A percentile compares a stretch with the other conserved stretches of the same genome.
These are phyloP conservation scores for Dysmachus trigonus DNA, from an alignment of 2,888 invertebrate species.

Conservation along the genomic window DNA sequence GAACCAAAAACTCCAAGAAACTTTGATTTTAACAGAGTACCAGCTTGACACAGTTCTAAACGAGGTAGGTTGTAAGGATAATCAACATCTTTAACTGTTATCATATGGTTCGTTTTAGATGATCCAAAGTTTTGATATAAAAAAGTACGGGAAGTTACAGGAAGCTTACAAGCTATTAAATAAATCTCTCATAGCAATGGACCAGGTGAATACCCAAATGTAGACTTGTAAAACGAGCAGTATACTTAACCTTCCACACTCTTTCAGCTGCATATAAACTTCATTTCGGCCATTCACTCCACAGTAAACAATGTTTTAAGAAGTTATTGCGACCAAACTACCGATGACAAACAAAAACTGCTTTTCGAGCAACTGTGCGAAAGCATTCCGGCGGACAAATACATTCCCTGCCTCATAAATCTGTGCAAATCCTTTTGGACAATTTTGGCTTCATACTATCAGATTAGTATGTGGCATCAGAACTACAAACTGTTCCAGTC, in stretches of 20 bases:
- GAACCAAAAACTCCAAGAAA: slow-evolving; percentile 87
- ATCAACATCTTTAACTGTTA: background rate
- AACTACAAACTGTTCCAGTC: slow-evolving; percentile 60
- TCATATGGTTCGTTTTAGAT: slow-evolving; percentile 53
- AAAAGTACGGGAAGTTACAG: slow-evolving; percentile 83
- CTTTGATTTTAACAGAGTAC: slow-evolving; percentile 88
- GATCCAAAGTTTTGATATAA: slow-evolving; percentile 76
- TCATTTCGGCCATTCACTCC: slow-evolving; percentile 89
- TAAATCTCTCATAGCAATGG: slow-evolving; percentile 92
- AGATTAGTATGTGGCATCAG: slow-evolving; percentile 65
- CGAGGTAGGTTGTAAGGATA: slow-evolving; percentile 68
- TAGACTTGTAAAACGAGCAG: background rate
- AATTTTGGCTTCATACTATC: slow-evolving; percentile 79
- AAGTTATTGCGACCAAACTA: slow-evolving; percentile 65
- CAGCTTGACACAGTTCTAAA: slow-evolving; percentile 88
- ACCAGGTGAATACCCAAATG: slow-evolving; percentile 66
- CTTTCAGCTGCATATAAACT: slow-evolving; percentile 86
- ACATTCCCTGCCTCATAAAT: slow-evolving; percentile 78
- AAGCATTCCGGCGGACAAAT: slow-evolving; percentile 60
- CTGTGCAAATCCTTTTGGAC: slow-evolving; percentile 88
- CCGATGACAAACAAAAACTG: slow-evolving; percentile 70
- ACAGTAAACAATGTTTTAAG: slow-evolving; percentile 71
- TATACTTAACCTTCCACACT: background rate
- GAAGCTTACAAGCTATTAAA: slow-evolving; percentile 88
- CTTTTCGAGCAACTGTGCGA: slow-evolving; percentile 85